These are phyloP conservation scores for Pammene fasciana DNA, from an alignment of 2,888 invertebrate genomes.

Conservation along the genomic window DNA sequence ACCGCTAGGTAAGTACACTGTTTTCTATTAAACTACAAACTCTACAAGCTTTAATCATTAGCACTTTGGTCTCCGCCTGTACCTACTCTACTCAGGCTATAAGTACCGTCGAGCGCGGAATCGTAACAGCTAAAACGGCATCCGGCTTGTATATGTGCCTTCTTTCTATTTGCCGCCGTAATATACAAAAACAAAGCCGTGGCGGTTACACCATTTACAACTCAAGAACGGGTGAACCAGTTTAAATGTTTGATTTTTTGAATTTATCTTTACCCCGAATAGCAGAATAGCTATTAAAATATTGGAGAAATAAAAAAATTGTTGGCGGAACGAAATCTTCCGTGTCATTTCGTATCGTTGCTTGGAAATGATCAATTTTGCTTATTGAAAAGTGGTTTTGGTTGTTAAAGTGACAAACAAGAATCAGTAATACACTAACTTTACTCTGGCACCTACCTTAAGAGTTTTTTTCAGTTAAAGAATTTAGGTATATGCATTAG, in stretches of 20 bases:
- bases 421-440: background rate
- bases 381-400: background rate
- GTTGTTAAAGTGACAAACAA: background rate
- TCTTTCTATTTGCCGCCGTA: slow-evolving; percentile 28
- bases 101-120: slow-evolving; percentile 34
- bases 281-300: no score
- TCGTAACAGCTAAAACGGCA: slow-evolving; percentile 35
- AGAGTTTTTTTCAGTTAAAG: no score
- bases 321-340: no score
- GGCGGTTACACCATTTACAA: no score
- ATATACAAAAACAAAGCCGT: no score
- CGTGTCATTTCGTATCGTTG: slow-evolving; percentile 15
- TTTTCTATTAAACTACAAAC: slow-evolving; percentile 6
- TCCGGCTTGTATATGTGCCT: slow-evolving; percentile 24
- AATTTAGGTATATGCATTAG: no score
- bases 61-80: slow-evolving; percentile 35
- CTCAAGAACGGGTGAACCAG: no score
- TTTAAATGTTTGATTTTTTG: no score
- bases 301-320: no score
- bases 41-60: slow-evolving; percentile 37
- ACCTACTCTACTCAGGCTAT: slow-evolving; percentile 1
- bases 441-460: no score
- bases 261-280: no score
- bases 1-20: background rate
- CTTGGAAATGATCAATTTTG: slow-evolving; percentile 27